Conservation (phyloP, 2,888 invertebrate genomes). For the Lamellibrachia satsuma region DNA sequence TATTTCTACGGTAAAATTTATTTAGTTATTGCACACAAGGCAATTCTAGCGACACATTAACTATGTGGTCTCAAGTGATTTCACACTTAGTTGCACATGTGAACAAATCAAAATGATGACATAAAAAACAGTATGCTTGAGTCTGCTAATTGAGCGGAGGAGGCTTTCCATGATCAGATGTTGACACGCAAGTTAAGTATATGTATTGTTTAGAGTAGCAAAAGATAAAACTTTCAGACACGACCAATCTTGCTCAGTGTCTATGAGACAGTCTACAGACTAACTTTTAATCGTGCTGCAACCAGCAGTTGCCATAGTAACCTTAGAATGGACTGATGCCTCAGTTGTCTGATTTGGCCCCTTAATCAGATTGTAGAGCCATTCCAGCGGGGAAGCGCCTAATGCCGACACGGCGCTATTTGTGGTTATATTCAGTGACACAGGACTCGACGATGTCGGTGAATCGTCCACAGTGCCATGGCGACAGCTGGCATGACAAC, state of each 20-base stretch:
- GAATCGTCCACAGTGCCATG: slow-evolving; percentile 6
- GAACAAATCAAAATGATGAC: too few relatives aligned
- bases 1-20: too few relatives aligned
- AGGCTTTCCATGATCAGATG: too few relatives aligned
- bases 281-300: not conserved
- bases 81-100: too few relatives aligned
- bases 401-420: not conserved
- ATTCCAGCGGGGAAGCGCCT: slow-evolving; percentile 68
- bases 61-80: too few relatives aligned
- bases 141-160: too few relatives aligned
- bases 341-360: not conserved
- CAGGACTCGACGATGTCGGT: not conserved
- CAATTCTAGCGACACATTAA: too few relatives aligned
- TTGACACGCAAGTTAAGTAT: too few relatives aligned
- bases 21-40: too few relatives aligned
- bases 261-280: not conserved
- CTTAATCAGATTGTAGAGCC: slow-evolving; percentile 80
- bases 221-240: too few relatives aligned
- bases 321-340: not conserved
- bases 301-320: not conserved
- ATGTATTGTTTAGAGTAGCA: too few relatives aligned
- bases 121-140: too few relatives aligned
- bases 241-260: not conserved
- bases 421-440: not conserved
- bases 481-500: slow-evolving; percentile 17